Evolutionary conservation across 2,113 vertebrate genomes (phyloP).

Genomic region (Sardina pilchardus): DNA sequence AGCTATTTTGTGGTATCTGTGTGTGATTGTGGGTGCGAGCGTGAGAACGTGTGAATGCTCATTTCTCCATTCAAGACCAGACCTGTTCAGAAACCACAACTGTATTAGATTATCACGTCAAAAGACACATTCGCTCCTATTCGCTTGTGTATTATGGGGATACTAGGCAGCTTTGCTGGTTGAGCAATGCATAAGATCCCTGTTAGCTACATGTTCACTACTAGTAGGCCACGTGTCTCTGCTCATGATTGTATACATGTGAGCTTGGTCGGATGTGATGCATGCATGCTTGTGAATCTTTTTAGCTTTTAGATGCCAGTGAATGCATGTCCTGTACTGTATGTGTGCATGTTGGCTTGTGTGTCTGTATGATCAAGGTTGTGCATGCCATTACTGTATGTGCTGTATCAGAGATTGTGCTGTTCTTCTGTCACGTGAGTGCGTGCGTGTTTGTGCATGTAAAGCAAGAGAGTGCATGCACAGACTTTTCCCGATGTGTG

Average conservation of each 20-base stretch:
- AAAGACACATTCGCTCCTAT: too few relatives aligned
- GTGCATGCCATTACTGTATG: neutral
- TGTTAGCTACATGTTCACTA: neutral
- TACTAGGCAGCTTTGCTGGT: neutral
- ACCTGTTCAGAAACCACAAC: neutral
- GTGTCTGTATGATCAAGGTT: neutral
- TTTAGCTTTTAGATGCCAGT: neutral
- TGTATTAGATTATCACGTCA: too few relatives aligned
- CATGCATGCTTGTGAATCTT: neutral
- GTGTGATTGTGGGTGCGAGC: conserved; percentile 2
- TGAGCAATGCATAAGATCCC: neutral
- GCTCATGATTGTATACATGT: neutral
- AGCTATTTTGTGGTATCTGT: conserved; percentile 50
- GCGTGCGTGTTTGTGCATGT: neutral
- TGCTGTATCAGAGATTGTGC: neutral
- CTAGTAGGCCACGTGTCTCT: neutral
- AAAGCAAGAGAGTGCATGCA: neutral
- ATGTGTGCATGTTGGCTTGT: neutral
- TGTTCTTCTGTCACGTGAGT: neutral
- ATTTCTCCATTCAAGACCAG: neutral
- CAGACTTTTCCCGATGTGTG: neutral
- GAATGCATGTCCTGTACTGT: neutral
- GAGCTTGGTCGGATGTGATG: too few relatives aligned
- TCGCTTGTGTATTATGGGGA: too few relatives aligned
- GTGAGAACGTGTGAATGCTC: neutral